Percentiles rank a stretch among this genome's conserved stretches.
phyloP scores from a whole-genome alignment of 2,888 invertebrate genomes.

The Lepidochitona cinerea region DNA sequence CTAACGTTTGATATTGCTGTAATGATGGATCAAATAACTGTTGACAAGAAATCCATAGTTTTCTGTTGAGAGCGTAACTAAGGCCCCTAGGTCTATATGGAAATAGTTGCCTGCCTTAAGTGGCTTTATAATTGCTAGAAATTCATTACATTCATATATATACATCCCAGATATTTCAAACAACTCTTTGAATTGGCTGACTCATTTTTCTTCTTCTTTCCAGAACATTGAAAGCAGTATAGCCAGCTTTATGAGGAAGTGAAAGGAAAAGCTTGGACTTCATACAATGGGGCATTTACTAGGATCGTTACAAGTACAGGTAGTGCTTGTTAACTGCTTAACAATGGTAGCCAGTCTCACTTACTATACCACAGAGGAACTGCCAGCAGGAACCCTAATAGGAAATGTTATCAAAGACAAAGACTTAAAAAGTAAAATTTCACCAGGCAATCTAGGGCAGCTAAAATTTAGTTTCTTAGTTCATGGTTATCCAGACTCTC shows the following conservation, averaged over 20 bases:
- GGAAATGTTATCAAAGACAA: constrained; percentile 41
- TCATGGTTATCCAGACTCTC: not conserved
- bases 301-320: too few species aligned
- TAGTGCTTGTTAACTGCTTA: not conserved
- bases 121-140: not conserved
- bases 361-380: constrained; percentile 38
- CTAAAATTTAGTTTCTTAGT: not conserved
- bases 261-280: too few species aligned
- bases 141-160: too few species aligned
- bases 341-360: constrained; percentile 12
- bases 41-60: not conserved
- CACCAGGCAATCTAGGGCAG: not conserved
- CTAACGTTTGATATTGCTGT: not conserved
- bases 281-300: not conserved
- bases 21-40: not conserved
- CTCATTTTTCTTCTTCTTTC: too few species aligned
- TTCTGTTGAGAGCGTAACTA: not conserved
- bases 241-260: too few species aligned
- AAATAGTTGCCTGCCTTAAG: not conserved
- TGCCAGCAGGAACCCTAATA: constrained; percentile 28
- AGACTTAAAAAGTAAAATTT: not conserved
- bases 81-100: not conserved
- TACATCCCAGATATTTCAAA: too few species aligned
- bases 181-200: too few species aligned
- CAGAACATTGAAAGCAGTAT: too few species aligned